Evolutionary conservation across 2,113 vertebrate species (phyloP), one percentile per base, ranked within the genome.

Genomic region (Bubo blakistoni): DNA sequence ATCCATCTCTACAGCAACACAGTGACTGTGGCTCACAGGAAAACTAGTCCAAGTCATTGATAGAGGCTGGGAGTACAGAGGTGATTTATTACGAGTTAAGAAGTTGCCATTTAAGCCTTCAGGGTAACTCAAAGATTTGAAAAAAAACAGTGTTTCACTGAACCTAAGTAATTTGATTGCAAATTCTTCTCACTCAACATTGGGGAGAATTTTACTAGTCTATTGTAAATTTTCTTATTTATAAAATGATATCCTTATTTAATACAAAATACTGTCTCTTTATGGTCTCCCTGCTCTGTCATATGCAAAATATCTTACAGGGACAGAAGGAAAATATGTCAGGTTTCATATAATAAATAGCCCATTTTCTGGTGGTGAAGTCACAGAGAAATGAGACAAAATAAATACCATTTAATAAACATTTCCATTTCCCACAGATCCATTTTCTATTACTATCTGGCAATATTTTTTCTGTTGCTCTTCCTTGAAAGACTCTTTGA

Each of bases 401-500:
- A 89, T 84, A 95, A 95, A 92, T 89, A 90, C 16, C 30, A 82
- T 72, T 90, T 80, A 96, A 70, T 51, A 87, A 85, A 85, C 47
- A 63, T 59, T 92, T 74, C 66, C 1, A 0, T 90, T 90, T 76
- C 46, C 85, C 58, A 77, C 66, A 51, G 51, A 32, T 38, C 79
- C 98, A 3, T 98, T 92, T 96, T 98, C 98, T n/a, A 97, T 93
- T 8, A 99, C 96, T 97, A 99, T 98, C 96, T 97, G 98, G 98
- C 99, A 99, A 96, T 99, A 99, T 82, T 98, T 98, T 97, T 99
- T 99, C 98, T 99, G 99, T 78, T 99, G 99, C 86, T 99, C 98
- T 85, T 99, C 98, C 90, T 98, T 99, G 34, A 98, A 98, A 9
- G 97, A 97, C 6, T 99, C 98, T 95, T 99, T 99, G 81, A 99